phyloP scores from a whole-genome alignment of 1,140 invertebrate genomes.

The Aphis craccivora region DNA sequence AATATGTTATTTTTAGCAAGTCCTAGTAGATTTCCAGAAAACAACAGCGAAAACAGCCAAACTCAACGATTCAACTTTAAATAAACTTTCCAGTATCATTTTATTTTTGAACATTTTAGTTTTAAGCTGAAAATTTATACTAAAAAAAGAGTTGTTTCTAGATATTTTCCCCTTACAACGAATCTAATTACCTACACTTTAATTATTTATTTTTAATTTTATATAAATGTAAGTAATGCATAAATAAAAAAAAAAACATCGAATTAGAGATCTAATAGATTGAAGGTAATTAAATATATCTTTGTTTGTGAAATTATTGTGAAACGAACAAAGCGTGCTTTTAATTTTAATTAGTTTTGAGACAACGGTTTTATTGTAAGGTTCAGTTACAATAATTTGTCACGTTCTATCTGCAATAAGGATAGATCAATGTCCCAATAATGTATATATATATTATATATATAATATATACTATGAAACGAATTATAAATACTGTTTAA shows the following conservation, averaged over 20 bases:
- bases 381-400: neutral
- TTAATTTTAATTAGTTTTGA: conserved; percentile 3
- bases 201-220: neutral
- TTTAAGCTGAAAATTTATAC: neutral
- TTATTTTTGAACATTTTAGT: neutral
- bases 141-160: neutral
- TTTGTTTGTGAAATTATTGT: conserved; percentile 1
- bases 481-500: neutral
- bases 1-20: neutral
- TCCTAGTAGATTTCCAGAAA: neutral
- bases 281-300: neutral
- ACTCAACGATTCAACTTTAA: neutral
- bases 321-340: neutral
- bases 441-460: neutral
- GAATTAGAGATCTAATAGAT: conserved; percentile 1
- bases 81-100: neutral
- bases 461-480: no score
- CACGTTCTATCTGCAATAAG: neutral
- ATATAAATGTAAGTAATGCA: neutral
- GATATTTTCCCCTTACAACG: no score
- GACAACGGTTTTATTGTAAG: neutral
- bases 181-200: neutral
- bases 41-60: neutral
- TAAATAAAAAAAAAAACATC: neutral
- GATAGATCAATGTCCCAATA: neutral